Evolutionary conservation across 2,113 vertebrate genomes (phyloP).

Genomic region (Misgurnus anguillicaudatus): DNA sequence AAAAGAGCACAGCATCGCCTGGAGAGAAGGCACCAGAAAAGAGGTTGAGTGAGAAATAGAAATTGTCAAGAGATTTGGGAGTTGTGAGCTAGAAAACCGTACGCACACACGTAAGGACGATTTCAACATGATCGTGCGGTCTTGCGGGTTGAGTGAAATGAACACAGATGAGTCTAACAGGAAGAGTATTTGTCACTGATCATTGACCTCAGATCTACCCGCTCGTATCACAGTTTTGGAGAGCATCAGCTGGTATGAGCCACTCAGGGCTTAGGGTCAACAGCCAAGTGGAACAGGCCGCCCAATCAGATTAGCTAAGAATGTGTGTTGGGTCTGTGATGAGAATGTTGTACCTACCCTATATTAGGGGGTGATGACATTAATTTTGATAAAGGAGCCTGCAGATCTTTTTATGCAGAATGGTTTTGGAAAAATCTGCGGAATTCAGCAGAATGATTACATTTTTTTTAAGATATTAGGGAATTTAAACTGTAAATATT

Average conservation of each 20-base stretch:
- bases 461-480: too few relatives aligned
- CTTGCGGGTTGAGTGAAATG: background rate
- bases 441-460: too few relatives aligned
- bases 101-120: slow-evolving; percentile 24
- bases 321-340: background rate
- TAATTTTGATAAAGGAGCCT: slow-evolving; percentile 35
- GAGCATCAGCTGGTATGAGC: background rate
- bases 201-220: background rate
- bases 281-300: slow-evolving; percentile 23
- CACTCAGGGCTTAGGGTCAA: slow-evolving; percentile 15
- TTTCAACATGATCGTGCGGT: background rate
- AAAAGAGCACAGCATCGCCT: slow-evolving; percentile 7
- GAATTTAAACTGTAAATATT: too few relatives aligned
- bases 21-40: slow-evolving; percentile 43
- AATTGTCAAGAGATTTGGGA: slow-evolving; percentile 50
- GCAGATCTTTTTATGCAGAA: too few relatives aligned
- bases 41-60: slow-evolving; percentile 55
- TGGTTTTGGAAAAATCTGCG: too few relatives aligned
- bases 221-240: background rate
- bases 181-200: background rate
- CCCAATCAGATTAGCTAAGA: slow-evolving; percentile 51
- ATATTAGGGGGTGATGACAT: slow-evolving; percentile 33
- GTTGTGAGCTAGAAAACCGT: slow-evolving; percentile 34
- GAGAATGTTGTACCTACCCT: slow-evolving; percentile 19
- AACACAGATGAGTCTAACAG: background rate